These are phyloP conservation scores for Holacanthella duospinosa DNA, from an alignment of 2,888 invertebrate species.

Conservation along the genomic window DNA sequence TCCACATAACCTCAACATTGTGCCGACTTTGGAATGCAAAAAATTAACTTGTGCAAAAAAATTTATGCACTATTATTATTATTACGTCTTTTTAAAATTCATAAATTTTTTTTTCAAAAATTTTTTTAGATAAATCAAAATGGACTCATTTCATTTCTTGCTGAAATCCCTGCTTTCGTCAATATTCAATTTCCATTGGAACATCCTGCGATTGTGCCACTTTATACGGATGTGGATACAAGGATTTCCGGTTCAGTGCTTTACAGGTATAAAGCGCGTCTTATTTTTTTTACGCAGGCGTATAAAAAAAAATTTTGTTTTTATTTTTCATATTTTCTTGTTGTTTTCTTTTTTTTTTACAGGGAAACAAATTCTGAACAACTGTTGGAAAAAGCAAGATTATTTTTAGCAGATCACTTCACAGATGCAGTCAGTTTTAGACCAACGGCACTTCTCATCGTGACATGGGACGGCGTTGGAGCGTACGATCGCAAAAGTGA, in stretches of 20 bases:
- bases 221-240: constrained; percentile 84
- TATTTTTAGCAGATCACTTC: constrained; percentile 62
- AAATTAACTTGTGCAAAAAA: too few relatives aligned
- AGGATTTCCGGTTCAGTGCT: constrained; percentile 59
- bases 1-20: too few relatives aligned
- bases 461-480: constrained; percentile 83
- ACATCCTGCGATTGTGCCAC: constrained; percentile 77
- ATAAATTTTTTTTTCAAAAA: too few relatives aligned
- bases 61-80: too few relatives aligned
- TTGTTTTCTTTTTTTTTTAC: not conserved
- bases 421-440: constrained; percentile 59
- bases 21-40: too few relatives aligned
- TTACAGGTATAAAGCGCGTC: constrained; percentile 51
- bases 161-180: constrained; percentile 74
- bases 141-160: constrained; percentile 77
- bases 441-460: constrained; percentile 68
- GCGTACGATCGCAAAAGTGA: constrained; percentile 57
- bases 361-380: constrained; percentile 44
- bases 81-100: too few relatives aligned
- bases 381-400: constrained; percentile 49
- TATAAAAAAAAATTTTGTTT: not conserved
- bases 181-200: constrained; percentile 81
- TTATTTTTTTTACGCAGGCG: not conserved
- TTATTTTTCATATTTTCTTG: not conserved
- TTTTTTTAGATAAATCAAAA: constrained; percentile 78